Percentiles rank a stretch among this genome's conserved stretches.
Evolutionary conservation across 1,140 invertebrate species (phyloP).

Genomic region (Propsilocerus akamusi): DNA sequence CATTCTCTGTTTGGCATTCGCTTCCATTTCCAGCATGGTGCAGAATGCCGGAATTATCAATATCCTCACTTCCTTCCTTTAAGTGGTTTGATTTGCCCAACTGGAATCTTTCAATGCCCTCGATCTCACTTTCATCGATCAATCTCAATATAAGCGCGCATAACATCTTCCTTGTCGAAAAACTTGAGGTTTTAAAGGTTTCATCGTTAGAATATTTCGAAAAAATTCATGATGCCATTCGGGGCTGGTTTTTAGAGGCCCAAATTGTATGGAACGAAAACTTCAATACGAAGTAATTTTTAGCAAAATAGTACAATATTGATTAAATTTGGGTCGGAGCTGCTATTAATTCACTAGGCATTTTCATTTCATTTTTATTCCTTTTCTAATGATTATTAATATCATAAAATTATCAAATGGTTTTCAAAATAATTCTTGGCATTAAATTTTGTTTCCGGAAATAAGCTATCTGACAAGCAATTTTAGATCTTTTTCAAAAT

Average conservation of each 20-base stretch:
- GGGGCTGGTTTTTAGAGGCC: background rate
- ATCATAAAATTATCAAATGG: too few relatives aligned
- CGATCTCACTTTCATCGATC: too few relatives aligned
- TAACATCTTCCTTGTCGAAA: conserved; percentile 15
- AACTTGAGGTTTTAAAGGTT: conserved; percentile 10
- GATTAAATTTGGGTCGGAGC: too few relatives aligned
- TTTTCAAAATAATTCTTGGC: too few relatives aligned
- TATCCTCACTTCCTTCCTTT: too few relatives aligned
- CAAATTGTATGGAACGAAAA: conserved; percentile 1
- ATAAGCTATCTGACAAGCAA: too few relatives aligned
- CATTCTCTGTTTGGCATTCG: background rate
- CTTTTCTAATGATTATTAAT: too few relatives aligned
- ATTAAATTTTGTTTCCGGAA: background rate
- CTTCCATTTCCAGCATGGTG: background rate
- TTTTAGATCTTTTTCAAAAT: too few relatives aligned
- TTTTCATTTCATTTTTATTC: too few relatives aligned
- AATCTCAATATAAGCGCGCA: conserved; percentile 11
- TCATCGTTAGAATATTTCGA: background rate
- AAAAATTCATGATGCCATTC: background rate
- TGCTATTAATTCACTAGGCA: too few relatives aligned
- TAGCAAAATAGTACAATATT: background rate
- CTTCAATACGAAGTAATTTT: background rate
- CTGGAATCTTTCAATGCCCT: background rate
- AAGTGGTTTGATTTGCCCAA: too few relatives aligned
- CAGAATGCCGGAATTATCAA: background rate